Percentiles rank a stretch among this genome's conserved stretches.
Evolutionary conservation across 2,888 invertebrate species (phyloP).

Genomic region (Ophioninae sp.): DNA sequence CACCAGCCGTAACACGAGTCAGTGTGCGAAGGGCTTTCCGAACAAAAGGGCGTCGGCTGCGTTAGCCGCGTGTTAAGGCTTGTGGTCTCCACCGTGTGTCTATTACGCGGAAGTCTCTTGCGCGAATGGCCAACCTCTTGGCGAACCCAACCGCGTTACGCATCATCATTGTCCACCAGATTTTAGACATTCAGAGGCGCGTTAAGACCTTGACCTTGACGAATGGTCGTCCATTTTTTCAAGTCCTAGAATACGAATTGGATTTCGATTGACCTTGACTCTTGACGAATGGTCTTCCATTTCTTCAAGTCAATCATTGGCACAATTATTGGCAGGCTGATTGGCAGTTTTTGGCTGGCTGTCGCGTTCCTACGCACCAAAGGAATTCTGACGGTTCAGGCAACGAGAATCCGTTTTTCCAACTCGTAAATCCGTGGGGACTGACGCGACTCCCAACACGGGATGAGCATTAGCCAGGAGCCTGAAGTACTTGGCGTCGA

Average conservation of each 20-base stretch:
- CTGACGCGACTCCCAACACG: conserved; percentile 28
- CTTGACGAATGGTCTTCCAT: background rate
- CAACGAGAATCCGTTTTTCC: background rate
- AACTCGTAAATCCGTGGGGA: conserved; percentile 20
- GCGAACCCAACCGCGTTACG: background rate
- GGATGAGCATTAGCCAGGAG: conserved; percentile 25
- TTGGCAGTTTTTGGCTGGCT: background rate
- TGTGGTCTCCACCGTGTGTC: conserved; percentile 3
- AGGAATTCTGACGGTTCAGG: background rate
- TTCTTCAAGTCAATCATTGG: background rate
- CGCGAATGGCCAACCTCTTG: background rate
- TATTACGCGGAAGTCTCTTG: conserved; percentile 6
- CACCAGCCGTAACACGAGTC: background rate
- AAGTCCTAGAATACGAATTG: no score
- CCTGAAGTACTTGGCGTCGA: background rate
- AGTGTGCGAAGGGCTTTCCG: background rate
- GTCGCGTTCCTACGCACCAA: background rate
- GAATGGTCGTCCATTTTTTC: no score
- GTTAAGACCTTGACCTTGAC: no score
- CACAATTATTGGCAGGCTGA: background rate
- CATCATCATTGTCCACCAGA: background rate
- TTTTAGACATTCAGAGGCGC: background rate
- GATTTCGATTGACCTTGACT: no score
- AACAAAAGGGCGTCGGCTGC: conserved; percentile 27
- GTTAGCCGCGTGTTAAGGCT: conserved; percentile 15